Evolutionary conservation across 2,797 vertebrate genomes (phyloP).

Genomic region (Manis crassicaudata): DNA sequence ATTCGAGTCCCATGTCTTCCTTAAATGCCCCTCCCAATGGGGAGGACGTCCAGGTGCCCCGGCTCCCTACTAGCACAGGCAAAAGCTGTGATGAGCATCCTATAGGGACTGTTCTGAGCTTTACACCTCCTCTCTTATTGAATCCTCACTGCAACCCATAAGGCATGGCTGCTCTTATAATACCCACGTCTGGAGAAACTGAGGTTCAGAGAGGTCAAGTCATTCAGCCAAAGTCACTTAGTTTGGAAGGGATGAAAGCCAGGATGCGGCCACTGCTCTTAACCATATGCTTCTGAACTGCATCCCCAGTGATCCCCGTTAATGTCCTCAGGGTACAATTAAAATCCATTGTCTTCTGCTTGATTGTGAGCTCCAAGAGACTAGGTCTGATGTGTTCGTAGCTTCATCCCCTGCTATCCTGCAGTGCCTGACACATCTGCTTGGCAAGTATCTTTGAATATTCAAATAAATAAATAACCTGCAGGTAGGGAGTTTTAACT

Average conservation of each 20-base stretch:
- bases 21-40: not conserved
- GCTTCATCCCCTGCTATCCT: not conserved
- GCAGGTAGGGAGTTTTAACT: not conserved
- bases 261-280: not conserved
- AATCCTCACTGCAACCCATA: not conserved
- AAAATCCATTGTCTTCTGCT: not conserved
- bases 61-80: not conserved
- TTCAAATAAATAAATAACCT: not conserved
- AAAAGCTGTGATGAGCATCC: not conserved
- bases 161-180: not conserved
- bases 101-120: not conserved
- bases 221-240: not conserved
- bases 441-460: conserved; percentile 1
- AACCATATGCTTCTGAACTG: not conserved
- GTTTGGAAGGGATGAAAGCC: not conserved
- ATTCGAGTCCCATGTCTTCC: not conserved
- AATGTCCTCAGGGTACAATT: not conserved
- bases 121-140: not conserved
- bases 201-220: not conserved
- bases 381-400: not conserved
- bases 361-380: not conserved
- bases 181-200: not conserved
- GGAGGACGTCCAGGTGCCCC: not conserved
- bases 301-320: rapidly evolving
- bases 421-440: not conserved